These are phyloP conservation scores for Ennomos quercinarius DNA, from an alignment of 2,888 invertebrate species.

Conservation along the genomic window DNA sequence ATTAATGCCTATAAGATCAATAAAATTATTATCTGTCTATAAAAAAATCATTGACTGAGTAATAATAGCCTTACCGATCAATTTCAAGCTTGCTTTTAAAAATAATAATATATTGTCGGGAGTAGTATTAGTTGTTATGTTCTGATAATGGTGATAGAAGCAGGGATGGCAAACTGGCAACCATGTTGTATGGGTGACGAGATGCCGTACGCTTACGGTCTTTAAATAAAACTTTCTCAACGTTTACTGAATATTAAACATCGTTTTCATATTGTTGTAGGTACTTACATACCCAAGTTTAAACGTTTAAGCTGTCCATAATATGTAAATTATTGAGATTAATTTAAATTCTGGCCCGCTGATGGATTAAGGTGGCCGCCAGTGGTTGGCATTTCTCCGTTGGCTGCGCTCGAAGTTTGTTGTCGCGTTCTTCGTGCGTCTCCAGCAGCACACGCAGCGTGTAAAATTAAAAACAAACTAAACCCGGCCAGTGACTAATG, in stretches of 20 bases:
- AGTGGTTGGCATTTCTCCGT: conserved; percentile 38
- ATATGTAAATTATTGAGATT: conserved; percentile 20
- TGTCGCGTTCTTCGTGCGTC: conserved; percentile 11
- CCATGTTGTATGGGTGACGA: no score
- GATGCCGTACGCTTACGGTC: not conserved
- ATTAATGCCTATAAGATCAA: no score
- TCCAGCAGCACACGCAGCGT: not conserved
- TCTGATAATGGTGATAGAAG: no score
- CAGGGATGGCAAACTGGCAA: no score
- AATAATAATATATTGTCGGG: no score
- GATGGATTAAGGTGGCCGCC: conserved; percentile 4
- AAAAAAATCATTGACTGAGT: no score
- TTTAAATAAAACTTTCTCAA: conserved; percentile 24
- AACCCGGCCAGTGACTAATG: not conserved
- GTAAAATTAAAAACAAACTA: conserved; percentile 6
- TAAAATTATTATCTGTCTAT: no score
- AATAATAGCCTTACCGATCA: no score
- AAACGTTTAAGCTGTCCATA: conserved; percentile 4
- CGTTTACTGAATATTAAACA: conserved; percentile 18
- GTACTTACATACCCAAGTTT: no score
- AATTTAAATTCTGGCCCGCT: conserved; percentile 14
- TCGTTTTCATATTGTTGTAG: not conserved
- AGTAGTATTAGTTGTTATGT: no score
- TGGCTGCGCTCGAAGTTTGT: conserved; percentile 27
- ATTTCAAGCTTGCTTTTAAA: no score